phyloP scores from a whole-genome alignment of 2,888 invertebrate genomes.

The Leptinotarsa juncta region DNA sequence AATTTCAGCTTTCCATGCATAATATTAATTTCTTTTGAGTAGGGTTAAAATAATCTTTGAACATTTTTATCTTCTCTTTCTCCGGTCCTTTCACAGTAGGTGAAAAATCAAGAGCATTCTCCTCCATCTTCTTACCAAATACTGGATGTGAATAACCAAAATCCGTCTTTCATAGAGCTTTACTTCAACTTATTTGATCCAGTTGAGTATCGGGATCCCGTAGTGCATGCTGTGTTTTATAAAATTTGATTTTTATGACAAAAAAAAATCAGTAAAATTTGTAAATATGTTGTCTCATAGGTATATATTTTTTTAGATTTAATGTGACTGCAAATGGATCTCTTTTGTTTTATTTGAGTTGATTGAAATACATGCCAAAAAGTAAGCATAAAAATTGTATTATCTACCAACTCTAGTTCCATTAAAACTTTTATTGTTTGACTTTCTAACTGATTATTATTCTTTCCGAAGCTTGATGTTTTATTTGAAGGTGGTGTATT shows the following conservation, averaged over 20 bases:
- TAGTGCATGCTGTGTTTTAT: constrained; percentile 13
- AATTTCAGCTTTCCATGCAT: too few relatives aligned
- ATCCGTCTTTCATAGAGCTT: not conserved
- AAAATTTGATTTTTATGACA: constrained; percentile 22
- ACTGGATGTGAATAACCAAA: not conserved
- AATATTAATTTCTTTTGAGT: too few relatives aligned
- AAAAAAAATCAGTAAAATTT: constrained; percentile 25
- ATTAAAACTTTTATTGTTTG: not conserved
- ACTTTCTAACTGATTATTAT: not conserved
- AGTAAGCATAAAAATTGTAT: constrained; percentile 20
- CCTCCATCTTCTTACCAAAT: not conserved
- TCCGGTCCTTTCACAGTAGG: too few relatives aligned
- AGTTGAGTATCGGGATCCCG: constrained; percentile 18
- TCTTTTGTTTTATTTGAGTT: constrained; percentile 37
- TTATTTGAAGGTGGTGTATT: too few relatives aligned
- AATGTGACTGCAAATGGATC: constrained; percentile 46
- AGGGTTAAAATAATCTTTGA: too few relatives aligned
- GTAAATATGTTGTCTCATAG: constrained; percentile 33
- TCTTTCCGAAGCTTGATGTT: too few relatives aligned
- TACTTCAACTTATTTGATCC: constrained; percentile 10
- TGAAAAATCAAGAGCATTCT: too few relatives aligned
- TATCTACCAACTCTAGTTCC: not conserved
- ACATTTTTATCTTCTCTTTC: too few relatives aligned
- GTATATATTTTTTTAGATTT: constrained; percentile 34
- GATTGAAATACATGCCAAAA: constrained; percentile 39